phyloP scores from a whole-genome alignment of 1,140 invertebrate species.

The Macrobrachium nipponense region DNA sequence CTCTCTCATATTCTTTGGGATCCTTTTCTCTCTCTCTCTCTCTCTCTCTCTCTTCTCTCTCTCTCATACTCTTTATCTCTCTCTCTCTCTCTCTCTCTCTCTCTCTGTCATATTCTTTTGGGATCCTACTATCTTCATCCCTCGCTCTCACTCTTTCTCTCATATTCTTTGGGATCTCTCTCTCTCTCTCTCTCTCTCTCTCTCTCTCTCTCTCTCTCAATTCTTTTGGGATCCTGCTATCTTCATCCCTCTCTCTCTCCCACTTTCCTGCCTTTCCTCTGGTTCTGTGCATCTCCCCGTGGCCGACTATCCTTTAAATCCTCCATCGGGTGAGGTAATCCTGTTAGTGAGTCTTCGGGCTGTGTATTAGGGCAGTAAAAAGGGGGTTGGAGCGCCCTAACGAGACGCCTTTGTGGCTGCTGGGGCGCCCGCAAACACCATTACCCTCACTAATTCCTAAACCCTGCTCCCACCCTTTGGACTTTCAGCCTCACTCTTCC shows the following conservation, averaged over 20 bases:
- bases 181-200: neutral
- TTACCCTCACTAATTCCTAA: neutral
- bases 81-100: neutral
- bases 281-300: neutral
- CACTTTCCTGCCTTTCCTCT: neutral
- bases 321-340: too few relatives aligned
- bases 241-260: neutral
- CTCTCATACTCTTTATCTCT: neutral
- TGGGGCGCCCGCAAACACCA: neutral
- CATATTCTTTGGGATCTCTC: too few relatives aligned
- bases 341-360: too few relatives aligned
- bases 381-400: too few relatives aligned
- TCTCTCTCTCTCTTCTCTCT: neutral
- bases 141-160: neutral
- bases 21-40: neutral
- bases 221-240: neutral
- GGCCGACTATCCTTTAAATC: neutral
- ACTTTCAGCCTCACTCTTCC: neutral
- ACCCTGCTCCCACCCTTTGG: neutral
- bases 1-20: too few relatives aligned
- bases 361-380: too few relatives aligned
- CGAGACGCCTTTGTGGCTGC: neutral
- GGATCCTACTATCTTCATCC: neutral
- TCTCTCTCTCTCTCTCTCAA: neutral
- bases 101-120: neutral